Percentiles rank a stretch among this genome's conserved stretches.
Conservation (phyloP, 2,797 vertebrate genomes). For the Platalea minor region DNA sequence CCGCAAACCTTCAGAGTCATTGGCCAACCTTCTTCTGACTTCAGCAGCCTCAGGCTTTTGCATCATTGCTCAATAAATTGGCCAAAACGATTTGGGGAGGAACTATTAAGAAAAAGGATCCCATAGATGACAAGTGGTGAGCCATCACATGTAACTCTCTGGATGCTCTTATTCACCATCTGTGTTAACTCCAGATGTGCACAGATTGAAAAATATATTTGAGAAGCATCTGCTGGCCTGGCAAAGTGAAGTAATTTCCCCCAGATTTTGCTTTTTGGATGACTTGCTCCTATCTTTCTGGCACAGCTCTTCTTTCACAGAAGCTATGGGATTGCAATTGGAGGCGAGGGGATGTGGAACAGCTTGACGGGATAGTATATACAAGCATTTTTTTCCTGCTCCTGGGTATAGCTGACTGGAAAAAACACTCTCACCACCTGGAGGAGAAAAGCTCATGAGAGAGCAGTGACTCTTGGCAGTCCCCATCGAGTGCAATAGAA, state of each 20-base stretch:
- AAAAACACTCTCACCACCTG: neutral
- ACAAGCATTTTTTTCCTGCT: neutral
- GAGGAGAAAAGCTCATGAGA: neutral
- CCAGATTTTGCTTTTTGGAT: neutral
- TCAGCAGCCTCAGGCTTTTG: neutral
- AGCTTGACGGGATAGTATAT: neutral
- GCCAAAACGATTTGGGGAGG: neutral
- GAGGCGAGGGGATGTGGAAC: accelerated
- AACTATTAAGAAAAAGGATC: neutral
- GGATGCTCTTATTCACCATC: neutral
- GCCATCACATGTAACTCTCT: neutral
- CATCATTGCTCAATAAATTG: neutral
- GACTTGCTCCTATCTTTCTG: neutral
- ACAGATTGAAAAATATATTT: neutral
- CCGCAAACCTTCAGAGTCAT: neutral
- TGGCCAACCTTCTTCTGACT: neutral
- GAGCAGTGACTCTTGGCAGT: neutral
- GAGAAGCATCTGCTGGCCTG: neutral
- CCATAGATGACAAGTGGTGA: neutral
- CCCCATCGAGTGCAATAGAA: neutral
- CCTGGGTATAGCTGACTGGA: neutral
- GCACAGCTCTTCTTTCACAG: neutral
- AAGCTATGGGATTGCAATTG: neutral
- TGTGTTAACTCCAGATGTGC: neutral
- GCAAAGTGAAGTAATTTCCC: neutral